phyloP scores from a whole-genome alignment of 2,888 invertebrate genomes.

The Tipula confusa region DNA sequence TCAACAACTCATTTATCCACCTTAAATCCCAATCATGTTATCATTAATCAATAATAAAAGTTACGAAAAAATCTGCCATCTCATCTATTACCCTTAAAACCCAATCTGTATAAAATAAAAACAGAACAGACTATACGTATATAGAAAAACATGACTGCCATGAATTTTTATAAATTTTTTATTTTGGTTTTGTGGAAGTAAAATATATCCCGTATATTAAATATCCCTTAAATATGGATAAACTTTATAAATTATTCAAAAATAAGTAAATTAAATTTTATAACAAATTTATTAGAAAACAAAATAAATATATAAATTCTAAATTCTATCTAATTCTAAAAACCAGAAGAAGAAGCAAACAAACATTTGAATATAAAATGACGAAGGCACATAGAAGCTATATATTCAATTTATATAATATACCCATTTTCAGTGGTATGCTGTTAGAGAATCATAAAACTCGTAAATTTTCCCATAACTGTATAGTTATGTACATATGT shows the following conservation, averaged over 20 bases:
- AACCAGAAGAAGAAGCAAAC: neutral
- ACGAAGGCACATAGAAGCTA: neutral
- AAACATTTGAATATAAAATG: neutral
- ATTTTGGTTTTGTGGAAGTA: neutral
- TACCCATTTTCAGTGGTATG: neutral
- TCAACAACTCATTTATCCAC: neutral
- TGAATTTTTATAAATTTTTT: too few relatives aligned
- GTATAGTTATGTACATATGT: neutral
- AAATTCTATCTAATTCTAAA: neutral
- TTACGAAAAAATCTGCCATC: neutral
- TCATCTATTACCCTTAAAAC: neutral
- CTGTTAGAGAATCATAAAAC: neutral
- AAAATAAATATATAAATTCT: neutral
- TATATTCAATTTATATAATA: neutral
- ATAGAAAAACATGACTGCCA: neutral
- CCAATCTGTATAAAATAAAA: neutral
- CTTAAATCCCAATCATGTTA: slow-evolving; percentile 13
- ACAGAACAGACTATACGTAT: neutral
- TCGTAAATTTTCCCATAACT: neutral
- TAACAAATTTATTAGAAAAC: slow-evolving; percentile 25
- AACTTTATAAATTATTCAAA: slow-evolving; percentile 25
- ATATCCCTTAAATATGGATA: neutral
- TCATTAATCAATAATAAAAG: slow-evolving; percentile 12
- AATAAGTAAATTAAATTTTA: slow-evolving; percentile 20
- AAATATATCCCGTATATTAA: neutral